Percentiles rank a stretch among this genome's conserved stretches.
phyloP scores from a whole-genome alignment of 2,113 vertebrate genomes.

The Motacilla tschutschensis region DNA sequence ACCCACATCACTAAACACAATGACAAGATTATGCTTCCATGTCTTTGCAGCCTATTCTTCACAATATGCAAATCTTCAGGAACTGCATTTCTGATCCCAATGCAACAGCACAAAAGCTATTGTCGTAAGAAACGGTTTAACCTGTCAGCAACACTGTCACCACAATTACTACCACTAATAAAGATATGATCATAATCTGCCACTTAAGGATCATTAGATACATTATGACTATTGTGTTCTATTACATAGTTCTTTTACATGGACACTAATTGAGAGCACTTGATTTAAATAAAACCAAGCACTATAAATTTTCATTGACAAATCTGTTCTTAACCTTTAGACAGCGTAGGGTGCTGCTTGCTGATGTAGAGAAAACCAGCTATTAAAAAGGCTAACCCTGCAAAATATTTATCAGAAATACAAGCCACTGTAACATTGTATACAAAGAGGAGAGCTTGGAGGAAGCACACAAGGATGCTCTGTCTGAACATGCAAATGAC shows the following conservation, averaged over 20 bases:
- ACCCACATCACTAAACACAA: slow-evolving; percentile 18
- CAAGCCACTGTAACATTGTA: background rate
- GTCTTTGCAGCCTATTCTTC: slow-evolving; percentile 36
- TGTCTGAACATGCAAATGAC: slow-evolving; percentile 9
- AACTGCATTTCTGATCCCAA: slow-evolving; percentile 17
- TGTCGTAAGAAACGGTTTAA: slow-evolving; percentile 26
- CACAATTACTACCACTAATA: slow-evolving; percentile 21
- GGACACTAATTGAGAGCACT: background rate
- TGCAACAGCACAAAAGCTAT: slow-evolving; percentile 33
- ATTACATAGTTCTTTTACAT: background rate
- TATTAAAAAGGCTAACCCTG: slow-evolving; percentile 3
- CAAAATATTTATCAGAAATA: slow-evolving; percentile 16
- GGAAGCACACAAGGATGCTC: slow-evolving; percentile 15
- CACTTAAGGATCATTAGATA: slow-evolving; percentile 15
- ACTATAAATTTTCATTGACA: background rate
- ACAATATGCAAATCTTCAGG: slow-evolving; percentile 29
- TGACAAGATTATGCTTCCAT: slow-evolving; percentile 26
- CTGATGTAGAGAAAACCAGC: background rate
- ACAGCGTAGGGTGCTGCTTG: background rate
- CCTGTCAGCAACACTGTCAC: slow-evolving; percentile 22
- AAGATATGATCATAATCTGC: slow-evolving; percentile 23
- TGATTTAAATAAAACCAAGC: slow-evolving; percentile 13
- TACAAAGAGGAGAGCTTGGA: background rate
- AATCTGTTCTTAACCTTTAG: slow-evolving; percentile 23
- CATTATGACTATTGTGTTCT: background rate